Percentiles rank a stretch among this genome's conserved stretches.
Conservation (phyloP, 1,140 invertebrate species). For the Wasmannia auropunctata region DNA sequence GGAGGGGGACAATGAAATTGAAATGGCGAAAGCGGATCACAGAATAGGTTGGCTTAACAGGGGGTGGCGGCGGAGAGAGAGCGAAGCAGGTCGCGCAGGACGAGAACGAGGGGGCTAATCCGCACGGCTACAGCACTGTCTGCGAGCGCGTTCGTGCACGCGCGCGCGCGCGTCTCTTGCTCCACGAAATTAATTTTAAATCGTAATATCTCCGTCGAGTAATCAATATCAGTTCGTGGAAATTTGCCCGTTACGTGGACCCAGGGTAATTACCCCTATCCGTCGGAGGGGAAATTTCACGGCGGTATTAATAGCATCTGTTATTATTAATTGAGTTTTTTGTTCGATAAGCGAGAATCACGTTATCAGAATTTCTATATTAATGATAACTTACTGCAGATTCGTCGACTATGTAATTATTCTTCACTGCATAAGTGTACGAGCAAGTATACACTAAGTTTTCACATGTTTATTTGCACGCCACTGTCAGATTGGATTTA, state of each 20-base stretch:
- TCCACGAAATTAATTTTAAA: conserved; percentile 70
- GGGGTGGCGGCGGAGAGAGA: conserved; percentile 63
- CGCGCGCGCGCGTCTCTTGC: conserved; percentile 32
- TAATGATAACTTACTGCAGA: neutral
- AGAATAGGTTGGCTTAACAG: conserved; percentile 79
- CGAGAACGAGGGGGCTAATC: conserved; percentile 76
- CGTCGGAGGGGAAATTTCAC: conserved; percentile 15
- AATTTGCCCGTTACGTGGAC: conserved; percentile 38
- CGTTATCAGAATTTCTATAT: neutral
- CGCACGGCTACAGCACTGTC: conserved; percentile 67
- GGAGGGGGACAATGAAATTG: conserved; percentile 80
- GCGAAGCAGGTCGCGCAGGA: conserved; percentile 70
- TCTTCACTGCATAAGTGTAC: neutral
- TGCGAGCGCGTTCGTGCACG: conserved; percentile 52
- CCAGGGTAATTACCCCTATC: conserved; percentile 37
- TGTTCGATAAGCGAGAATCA: neutral
- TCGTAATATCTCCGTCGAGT: conserved; percentile 54
- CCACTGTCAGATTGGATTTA: conserved; percentile 9
- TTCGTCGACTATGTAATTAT: neutral
- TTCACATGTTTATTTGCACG: neutral
- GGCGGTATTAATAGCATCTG: conserved; percentile 37
- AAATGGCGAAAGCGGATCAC: conserved; percentile 83
- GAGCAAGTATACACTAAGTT: neutral
- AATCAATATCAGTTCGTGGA: conserved; percentile 59
- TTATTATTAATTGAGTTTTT: conserved; percentile 53